These are phyloP conservation scores for Hirtodrosophila alboralis DNA, from an alignment of 2,888 invertebrate genomes.

Conservation along the genomic window DNA sequence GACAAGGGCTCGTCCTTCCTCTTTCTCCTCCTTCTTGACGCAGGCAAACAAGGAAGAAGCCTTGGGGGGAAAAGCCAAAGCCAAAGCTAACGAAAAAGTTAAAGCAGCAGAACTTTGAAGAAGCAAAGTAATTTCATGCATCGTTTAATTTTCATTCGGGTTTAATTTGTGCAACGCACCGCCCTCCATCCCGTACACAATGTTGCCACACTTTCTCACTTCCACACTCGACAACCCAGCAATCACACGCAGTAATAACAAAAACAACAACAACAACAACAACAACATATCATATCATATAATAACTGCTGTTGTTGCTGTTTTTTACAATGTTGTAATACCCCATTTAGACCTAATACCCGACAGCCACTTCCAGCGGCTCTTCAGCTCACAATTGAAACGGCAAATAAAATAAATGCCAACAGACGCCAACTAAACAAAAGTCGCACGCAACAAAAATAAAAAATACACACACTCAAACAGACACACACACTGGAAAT, in stretches of 20 bases:
- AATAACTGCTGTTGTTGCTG: slow-evolving; percentile 27
- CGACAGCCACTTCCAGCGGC: slow-evolving; percentile 70
- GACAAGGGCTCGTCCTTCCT: background rate
- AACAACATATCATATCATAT: slow-evolving; percentile 55
- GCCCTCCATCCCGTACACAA: too few relatives aligned
- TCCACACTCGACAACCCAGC: slow-evolving; percentile 43
- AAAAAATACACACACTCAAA: slow-evolving; percentile 10
- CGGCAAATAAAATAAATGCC: slow-evolving; percentile 68
- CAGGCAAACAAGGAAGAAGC: slow-evolving; percentile 20
- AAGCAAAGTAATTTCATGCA: slow-evolving; percentile 82
- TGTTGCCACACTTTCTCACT: background rate
- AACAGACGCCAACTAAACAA: slow-evolving; percentile 42
- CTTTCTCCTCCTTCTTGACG: background rate
- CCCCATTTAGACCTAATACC: slow-evolving; percentile 79
- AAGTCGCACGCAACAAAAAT: slow-evolving; percentile 25
- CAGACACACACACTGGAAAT: slow-evolving; percentile 39
- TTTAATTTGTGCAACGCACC: slow-evolving; percentile 79
- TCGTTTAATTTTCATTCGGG: slow-evolving; percentile 82
- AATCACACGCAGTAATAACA: slow-evolving; percentile 14
- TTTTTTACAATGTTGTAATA: slow-evolving; percentile 62
- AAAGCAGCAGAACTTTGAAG: slow-evolving; percentile 44
- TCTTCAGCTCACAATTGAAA: slow-evolving; percentile 74
- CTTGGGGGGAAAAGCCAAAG: slow-evolving; percentile 45
- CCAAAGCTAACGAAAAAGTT: slow-evolving; percentile 56
- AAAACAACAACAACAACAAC: background rate